phyloP scores from a whole-genome alignment of 2,113 vertebrate species.

The Garra rufa region DNA sequence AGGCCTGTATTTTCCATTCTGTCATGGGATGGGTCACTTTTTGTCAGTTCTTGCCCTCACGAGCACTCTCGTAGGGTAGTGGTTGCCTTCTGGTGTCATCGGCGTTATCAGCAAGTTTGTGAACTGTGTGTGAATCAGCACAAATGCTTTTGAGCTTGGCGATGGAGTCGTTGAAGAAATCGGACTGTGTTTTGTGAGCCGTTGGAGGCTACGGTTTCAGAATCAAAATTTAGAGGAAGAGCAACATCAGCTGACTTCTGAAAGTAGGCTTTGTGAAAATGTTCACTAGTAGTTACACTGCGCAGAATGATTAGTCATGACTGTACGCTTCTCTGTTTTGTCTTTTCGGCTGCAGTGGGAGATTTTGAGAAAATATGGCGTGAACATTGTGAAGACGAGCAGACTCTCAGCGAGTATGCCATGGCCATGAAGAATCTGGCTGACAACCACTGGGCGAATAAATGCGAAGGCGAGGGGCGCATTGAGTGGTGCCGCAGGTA shows the following conservation, averaged over 20 bases:
- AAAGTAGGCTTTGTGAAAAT: not conserved
- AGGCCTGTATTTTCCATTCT: constrained; percentile 48
- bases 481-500: constrained; percentile 99
- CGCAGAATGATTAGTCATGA: not conserved
- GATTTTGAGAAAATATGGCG: constrained; percentile 99
- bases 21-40: constrained; percentile 65
- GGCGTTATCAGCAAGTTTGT: not conserved
- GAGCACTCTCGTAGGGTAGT: not conserved
- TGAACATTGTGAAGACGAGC: constrained; percentile 97
- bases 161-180: not conserved
- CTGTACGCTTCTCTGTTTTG: not conserved
- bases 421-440: constrained; percentile 98
- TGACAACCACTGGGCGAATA: constrained; percentile 96
- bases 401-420: constrained; percentile 95
- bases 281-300: not conserved
- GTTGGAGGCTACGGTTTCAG: not conserved
- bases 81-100: constrained; percentile 51
- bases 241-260: not conserved
- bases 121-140: constrained; percentile 26
- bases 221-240: not conserved
- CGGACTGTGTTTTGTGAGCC: not conserved
- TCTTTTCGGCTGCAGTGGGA: constrained; percentile 81
- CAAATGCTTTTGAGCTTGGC: not conserved
- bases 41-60: constrained; percentile 2
- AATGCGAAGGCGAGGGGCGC: constrained; percentile 92